Base-by-base conservation (phyloP, 1,140 invertebrate species). In the Drosophila asahinai region DNA sequence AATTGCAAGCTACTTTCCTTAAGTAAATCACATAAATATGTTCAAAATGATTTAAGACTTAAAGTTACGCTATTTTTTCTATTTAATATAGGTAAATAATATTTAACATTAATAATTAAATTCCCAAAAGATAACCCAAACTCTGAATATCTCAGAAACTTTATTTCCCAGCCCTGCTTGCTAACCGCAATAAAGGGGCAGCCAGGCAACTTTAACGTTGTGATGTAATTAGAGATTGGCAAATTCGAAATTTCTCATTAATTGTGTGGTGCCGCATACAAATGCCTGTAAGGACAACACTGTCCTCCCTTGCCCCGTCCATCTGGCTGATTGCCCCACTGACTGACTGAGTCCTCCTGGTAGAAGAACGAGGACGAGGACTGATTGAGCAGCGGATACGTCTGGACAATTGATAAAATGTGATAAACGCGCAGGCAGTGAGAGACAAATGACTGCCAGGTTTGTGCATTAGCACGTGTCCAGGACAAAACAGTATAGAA, bases 231-330 rank as follows among this genome's bases (percentile, higher is more conserved):
- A 92, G 77, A 92, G 90, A 92, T 92, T 92, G 81, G 68, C 71
- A 77, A 87, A 81, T 91, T 92, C 86, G 77, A 84, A 84, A 91
- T 89, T 89, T 91, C 77, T 83, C 91, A 92, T 92, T 92, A 92
- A 92, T 92, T 92, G 75, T 86, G 77, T 62, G 70, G 68, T 77
- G 65, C 42, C 22, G 61, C 83, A 73, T 70, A 77, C 76, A 77
- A 87, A 77, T 74, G 71, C 58, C 77, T 27, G 64, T 8, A n/a
- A 52, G 25, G 19, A 55, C 40, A 25, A 17, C 6, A 30, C 22
- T 49, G 36, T 36, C 63, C 54, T 38, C 33, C 47, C 17, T 11
- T n/a, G 48, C 47, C 25, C 58, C 11, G 5, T 19, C 45, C 43
- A 33, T 15, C 47, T 15, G 15, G 22, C 19, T 61, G 51, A 30